These are phyloP conservation scores for Lacerta viridis DNA, from an alignment of 2,797 vertebrate genomes.

Conservation along the genomic window DNA sequence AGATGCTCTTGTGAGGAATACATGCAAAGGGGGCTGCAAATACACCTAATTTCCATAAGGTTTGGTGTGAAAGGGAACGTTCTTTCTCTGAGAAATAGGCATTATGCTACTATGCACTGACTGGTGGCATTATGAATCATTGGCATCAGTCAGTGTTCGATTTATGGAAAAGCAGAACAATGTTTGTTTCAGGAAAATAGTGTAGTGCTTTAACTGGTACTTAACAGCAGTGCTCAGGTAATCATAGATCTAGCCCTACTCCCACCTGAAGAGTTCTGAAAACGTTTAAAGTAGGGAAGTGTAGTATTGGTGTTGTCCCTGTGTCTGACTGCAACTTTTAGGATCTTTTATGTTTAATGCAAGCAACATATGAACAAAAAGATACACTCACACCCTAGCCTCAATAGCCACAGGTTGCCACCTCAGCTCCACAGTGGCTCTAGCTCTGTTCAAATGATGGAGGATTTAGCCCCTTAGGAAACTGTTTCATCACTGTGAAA, in stretches of 20 bases:
- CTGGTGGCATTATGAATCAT: conserved; percentile 65
- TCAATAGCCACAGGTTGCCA: not conserved
- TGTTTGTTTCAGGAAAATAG: not conserved
- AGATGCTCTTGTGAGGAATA: conserved; percentile 71
- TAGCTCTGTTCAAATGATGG: not conserved
- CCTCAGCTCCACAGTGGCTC: not conserved
- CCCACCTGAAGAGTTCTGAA: conserved; percentile 9
- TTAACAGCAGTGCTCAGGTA: not conserved
- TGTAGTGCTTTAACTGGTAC: not conserved
- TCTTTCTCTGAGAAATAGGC: conserved; percentile 49
- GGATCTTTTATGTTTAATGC: conserved; percentile 51
- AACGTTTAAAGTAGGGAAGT: conserved; percentile 6
- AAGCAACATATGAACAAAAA: conserved; percentile 50
- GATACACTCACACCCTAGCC: not conserved
- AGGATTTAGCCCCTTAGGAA: not conserved
- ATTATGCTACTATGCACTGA: conserved; percentile 22
- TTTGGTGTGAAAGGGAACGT: conserved; percentile 52
- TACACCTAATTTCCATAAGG: conserved; percentile 69
- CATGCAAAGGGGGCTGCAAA: conserved; percentile 60
- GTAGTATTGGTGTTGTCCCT: conserved; percentile 58
- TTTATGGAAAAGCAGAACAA: conserved; percentile 68
- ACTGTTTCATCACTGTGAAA: conserved; percentile 9
- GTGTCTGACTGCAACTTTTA: conserved; percentile 41
- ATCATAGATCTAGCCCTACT: conserved; percentile 16
- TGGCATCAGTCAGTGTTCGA: conserved; percentile 49